These are phyloP conservation scores for Epinephelus awoara DNA, from an alignment of 2,797 vertebrate species.

Conservation along the genomic window DNA sequence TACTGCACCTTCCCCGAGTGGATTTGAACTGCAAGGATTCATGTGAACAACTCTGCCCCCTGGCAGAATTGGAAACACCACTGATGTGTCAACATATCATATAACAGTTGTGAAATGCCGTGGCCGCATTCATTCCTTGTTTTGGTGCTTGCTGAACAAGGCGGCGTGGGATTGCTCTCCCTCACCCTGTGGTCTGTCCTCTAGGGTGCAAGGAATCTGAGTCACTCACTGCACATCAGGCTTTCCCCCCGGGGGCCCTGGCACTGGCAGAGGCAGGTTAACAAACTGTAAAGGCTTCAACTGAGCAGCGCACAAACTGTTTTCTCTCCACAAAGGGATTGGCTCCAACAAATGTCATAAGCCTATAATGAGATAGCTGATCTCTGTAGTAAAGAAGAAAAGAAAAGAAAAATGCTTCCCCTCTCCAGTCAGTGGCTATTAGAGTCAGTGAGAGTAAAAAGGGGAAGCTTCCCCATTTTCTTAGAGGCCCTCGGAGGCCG, in stretches of 20 bases:
- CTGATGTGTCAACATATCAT: constrained; percentile 80
- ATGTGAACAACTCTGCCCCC: constrained; percentile 59
- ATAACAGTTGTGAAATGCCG: constrained; percentile 78
- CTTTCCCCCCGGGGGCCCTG: constrained; percentile 74
- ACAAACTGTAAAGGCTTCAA: constrained; percentile 92
- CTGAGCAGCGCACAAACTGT: constrained; percentile 93
- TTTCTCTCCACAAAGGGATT: constrained; percentile 91
- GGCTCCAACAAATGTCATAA: constrained; percentile 95
- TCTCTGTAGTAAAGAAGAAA: constrained; percentile 85
- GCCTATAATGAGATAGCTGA: constrained; percentile 97
- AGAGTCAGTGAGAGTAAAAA: constrained; percentile 88
- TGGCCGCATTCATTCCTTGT: constrained; percentile 73
- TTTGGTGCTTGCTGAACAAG: constrained; percentile 84
- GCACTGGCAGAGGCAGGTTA: constrained; percentile 86
- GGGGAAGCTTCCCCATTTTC: constrained; percentile 80
- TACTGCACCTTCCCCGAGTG: constrained; percentile 42
- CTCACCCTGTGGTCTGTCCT: constrained; percentile 81
- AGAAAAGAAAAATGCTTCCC: constrained; percentile 87
- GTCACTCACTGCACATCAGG: constrained; percentile 80
- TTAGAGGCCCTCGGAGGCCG: constrained; percentile 84
- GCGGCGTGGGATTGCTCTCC: constrained; percentile 81
- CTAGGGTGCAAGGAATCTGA: constrained; percentile 79
- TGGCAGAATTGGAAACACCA: constrained; percentile 73
- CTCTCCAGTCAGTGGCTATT: constrained; percentile 88
- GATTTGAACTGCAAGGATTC: constrained; percentile 62